These are phyloP conservation scores for Eulemur albifrons DNA, from an alignment of 2,797 vertebrate genomes.

Conservation along the genomic window DNA sequence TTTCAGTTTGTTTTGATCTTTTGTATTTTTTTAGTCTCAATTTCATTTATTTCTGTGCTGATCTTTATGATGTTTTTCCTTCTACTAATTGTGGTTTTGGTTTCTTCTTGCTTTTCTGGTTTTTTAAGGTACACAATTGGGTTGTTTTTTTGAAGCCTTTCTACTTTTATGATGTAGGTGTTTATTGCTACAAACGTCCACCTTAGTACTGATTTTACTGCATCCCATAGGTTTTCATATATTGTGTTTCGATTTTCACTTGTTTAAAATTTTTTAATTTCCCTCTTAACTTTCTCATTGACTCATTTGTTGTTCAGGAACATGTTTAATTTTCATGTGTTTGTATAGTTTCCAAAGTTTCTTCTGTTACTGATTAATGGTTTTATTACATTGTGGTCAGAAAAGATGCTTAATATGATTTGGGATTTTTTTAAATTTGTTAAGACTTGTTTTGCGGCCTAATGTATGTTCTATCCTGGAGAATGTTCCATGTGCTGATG, in stretches of 20 bases:
- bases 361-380: background rate
- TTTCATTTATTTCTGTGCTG: background rate
- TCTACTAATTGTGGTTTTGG: background rate
- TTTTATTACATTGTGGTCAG: background rate
- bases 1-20: background rate
- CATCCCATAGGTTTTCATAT: background rate
- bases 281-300: background rate
- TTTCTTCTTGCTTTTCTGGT: background rate
- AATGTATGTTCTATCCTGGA: background rate
- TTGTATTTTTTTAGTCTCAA: background rate
- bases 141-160: background rate
- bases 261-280: background rate
- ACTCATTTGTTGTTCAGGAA: background rate
- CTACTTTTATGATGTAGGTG: background rate
- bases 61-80: background rate
- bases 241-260: background rate
- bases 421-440: background rate
- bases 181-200: background rate
- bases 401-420: background rate
- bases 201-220: background rate
- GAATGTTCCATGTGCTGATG: background rate
- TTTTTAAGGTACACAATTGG: background rate
- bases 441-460: background rate
- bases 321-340: background rate
- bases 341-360: background rate